Conservation (phyloP, 2,888 invertebrate species). For the Pyrocoelia pectoralis region DNA sequence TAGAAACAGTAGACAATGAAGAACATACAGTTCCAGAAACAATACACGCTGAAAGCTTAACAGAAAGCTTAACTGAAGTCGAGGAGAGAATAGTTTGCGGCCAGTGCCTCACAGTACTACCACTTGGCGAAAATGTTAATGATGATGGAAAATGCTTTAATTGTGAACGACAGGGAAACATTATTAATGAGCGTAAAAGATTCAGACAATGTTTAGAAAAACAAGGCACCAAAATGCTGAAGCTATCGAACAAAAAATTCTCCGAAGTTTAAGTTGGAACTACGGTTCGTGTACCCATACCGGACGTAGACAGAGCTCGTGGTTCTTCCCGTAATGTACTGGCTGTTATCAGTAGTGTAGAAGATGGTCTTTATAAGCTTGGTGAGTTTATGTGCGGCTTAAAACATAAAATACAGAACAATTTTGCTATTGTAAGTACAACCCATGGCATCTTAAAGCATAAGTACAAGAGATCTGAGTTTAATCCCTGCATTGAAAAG, state of each 20-base stretch:
- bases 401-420: not conserved
- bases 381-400: conserved; percentile 8
- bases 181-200: conserved; percentile 11
- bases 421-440: not conserved
- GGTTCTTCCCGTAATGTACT: conserved; percentile 14
- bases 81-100: conserved; percentile 9
- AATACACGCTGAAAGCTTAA: not conserved
- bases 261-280: conserved; percentile 23
- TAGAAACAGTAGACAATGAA: conserved; percentile 10
- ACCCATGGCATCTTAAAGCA: conserved; percentile 8
- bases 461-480: not conserved
- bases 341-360: conserved; percentile 8
- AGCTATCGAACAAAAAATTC: too few species aligned
- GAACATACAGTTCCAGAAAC: too few species aligned
- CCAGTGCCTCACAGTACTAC: conserved; percentile 10
- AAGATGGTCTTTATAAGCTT: conserved; percentile 20
- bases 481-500: conserved; percentile 5
- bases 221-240: conserved; percentile 38
- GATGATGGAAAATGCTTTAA: conserved; percentile 9
- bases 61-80: conserved; percentile 5
- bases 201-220: conserved; percentile 26
- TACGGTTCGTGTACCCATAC: conserved; percentile 18
- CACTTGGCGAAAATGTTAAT: conserved; percentile 1
- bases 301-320: conserved; percentile 15
- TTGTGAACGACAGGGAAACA: conserved; percentile 12